Evolutionary conservation across 2,888 invertebrate species (phyloP), one percentile per base, ranked within the genome.

Genomic region (Thyatira batis): DNA sequence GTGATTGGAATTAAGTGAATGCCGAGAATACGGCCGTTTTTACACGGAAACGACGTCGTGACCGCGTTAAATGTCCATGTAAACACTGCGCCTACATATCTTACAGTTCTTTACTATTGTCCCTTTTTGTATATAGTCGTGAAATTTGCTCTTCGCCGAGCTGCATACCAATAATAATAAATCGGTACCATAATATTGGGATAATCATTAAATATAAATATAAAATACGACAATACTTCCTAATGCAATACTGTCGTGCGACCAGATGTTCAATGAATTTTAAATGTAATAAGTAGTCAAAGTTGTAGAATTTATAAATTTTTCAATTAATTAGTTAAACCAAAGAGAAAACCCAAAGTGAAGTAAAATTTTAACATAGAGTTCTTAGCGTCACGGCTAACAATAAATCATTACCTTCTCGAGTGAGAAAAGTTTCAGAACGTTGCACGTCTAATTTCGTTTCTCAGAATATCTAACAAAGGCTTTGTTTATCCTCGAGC

Each of bases 1-100:
- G 86, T 86, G 85, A 79, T 76, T 65, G 60, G 86, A 83, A 85
- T 86, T 80, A 81, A 80, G 70, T 74, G 69, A 64, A 60, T 61
- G 65, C 62, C 61, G 62, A 62, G 61, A 51, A 67, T 60, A 70
- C 59, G 64, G 63, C 64, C 64, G 75, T 83, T 85, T 82, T 85
- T 83, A 73, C 71, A 70, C 69, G 59, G 69, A 71, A 68, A 74
- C 70, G 67, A 68, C 69, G 77, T 77, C 80, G 75, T 75, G 71
- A 69, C 61, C 71, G 61, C 62, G 67, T 72, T 71, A 78, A 81
- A 76, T 73, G 72, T 63, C 69, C 74, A 63, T 77, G 77, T 76
- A 80, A 62, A 68, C 71, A 58, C 44, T 39, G 43, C 52, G 55
- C 51, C 65, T 60, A 54, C 58, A 66, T 65, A 66, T 69, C 54